These are phyloP conservation scores for Oscheius myriophilus DNA, from an alignment of 2,888 invertebrate genomes.

Conservation along the genomic window DNA sequence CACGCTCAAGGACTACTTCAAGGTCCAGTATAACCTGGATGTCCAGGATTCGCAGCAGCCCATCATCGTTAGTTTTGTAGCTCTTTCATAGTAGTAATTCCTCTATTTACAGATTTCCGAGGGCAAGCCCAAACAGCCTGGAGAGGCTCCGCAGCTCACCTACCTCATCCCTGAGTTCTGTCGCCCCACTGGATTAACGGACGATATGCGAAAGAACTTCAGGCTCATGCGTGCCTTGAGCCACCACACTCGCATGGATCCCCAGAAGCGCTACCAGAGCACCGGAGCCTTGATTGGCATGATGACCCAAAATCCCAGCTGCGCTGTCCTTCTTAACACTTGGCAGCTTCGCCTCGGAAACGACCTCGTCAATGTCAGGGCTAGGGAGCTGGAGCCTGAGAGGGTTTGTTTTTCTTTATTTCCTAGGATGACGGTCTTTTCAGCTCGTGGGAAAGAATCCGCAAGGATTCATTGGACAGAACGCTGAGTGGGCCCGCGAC, in stretches of 20 bases:
- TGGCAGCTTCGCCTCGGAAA: constrained; percentile 82
- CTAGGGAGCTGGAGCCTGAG: constrained; percentile 75
- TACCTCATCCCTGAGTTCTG: constrained; percentile 87
- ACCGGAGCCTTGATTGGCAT: constrained; percentile 78
- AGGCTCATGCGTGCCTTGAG: constrained; percentile 81
- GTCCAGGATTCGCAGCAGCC: constrained; percentile 79
- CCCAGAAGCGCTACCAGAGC: constrained; percentile 79
- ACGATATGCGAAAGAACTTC: constrained; percentile 84
- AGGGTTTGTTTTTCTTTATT: constrained; percentile 72
- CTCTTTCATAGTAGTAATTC: neutral
- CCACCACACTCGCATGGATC: constrained; percentile 82
- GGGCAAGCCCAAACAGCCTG: constrained; percentile 59
- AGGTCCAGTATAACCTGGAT: constrained; percentile 80
- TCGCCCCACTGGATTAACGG: constrained; percentile 86
- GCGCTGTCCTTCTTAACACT: constrained; percentile 77
- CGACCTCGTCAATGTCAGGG: constrained; percentile 54
- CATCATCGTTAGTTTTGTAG: constrained; percentile 61
- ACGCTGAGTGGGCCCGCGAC: constrained; percentile 53
- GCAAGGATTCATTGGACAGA: constrained; percentile 72
- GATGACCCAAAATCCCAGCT: constrained; percentile 18
- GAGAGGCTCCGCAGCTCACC: constrained; percentile 66
- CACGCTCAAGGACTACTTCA: constrained; percentile 81
- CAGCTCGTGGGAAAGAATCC: constrained; percentile 7
- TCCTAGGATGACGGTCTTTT: too few relatives aligned
- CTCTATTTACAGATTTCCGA: constrained; percentile 41